Conservation (phyloP, 2,888 invertebrate species). For the Andrena dorsata region DNA sequence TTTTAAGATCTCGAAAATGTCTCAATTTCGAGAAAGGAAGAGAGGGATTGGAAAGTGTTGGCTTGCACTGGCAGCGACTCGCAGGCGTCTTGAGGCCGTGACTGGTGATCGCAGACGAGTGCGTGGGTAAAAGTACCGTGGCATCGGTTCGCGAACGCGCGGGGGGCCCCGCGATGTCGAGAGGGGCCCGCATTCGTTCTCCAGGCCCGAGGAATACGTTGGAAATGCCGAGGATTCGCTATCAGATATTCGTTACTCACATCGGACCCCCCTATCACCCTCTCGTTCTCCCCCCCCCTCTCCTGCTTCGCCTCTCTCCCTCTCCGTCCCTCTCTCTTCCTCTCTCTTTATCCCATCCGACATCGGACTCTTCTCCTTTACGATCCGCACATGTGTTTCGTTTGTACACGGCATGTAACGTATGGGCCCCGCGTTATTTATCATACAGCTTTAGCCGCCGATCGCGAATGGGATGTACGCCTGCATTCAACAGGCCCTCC, state of each 20-base stretch:
- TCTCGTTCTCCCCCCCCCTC: neutral
- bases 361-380: conserved; percentile 66
- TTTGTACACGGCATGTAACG: conserved; percentile 72
- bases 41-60: conserved; percentile 6
- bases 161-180: conserved; percentile 72
- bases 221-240: conserved; percentile 75
- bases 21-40: neutral
- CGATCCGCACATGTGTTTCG: conserved; percentile 73
- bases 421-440: conserved; percentile 72
- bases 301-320: neutral
- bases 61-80: neutral
- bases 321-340: conserved; percentile 13
- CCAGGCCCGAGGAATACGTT: conserved; percentile 68
- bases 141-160: conserved; percentile 66
- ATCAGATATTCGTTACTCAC: conserved; percentile 79
- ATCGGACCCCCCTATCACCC: conserved; percentile 54
- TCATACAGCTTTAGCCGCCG: conserved; percentile 71
- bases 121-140: conserved; percentile 74
- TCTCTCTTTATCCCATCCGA: conserved; percentile 53
- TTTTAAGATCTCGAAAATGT: neutral
- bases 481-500: conserved; percentile 63
- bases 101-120: conserved; percentile 64
- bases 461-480: conserved; percentile 69
- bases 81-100: neutral
- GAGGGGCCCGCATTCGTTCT: conserved; percentile 76